A percentile compares a stretch with the other conserved stretches of the same genome.
Conservation (phyloP, 2,888 invertebrate genomes). For the Deilephila elpenor region DNA sequence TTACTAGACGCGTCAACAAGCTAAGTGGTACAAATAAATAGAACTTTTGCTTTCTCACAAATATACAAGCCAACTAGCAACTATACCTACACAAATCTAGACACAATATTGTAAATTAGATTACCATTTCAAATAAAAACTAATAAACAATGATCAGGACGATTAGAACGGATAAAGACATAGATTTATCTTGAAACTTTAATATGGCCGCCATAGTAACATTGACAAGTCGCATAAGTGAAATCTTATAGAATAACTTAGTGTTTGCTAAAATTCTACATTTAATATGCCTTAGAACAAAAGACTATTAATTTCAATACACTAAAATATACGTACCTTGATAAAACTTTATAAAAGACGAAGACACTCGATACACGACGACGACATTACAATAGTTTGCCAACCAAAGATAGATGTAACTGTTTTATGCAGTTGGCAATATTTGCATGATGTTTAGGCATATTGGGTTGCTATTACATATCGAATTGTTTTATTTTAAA, state of each 20-base stretch:
- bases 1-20: conserved; percentile 81
- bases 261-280: not conserved
- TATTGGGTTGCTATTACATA: not conserved
- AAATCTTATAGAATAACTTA: not conserved
- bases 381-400: conserved; percentile 74
- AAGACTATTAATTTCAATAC: not conserved
- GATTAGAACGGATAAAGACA: conserved; percentile 67
- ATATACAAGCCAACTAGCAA: conserved; percentile 43
- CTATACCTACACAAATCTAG: conserved; percentile 37
- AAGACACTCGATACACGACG: conserved; percentile 81
- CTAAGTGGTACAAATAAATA: conserved; percentile 58
- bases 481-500: too few species aligned
- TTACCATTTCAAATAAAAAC: conserved; percentile 31
- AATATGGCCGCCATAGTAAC: conserved; percentile 75
- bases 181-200: conserved; percentile 63
- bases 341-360: conserved; percentile 83
- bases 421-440: conserved; percentile 26
- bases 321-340: conserved; percentile 66
- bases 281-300: not conserved
- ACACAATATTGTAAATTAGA: conserved; percentile 29
- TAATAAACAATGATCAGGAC: conserved; percentile 53
- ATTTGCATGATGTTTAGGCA: not conserved
- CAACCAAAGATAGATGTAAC: conserved; percentile 41
- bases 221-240: conserved; percentile 40
- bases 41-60: conserved; percentile 26